Conservation (phyloP, 2,888 invertebrate genomes). For the Cotesia congregata region DNA sequence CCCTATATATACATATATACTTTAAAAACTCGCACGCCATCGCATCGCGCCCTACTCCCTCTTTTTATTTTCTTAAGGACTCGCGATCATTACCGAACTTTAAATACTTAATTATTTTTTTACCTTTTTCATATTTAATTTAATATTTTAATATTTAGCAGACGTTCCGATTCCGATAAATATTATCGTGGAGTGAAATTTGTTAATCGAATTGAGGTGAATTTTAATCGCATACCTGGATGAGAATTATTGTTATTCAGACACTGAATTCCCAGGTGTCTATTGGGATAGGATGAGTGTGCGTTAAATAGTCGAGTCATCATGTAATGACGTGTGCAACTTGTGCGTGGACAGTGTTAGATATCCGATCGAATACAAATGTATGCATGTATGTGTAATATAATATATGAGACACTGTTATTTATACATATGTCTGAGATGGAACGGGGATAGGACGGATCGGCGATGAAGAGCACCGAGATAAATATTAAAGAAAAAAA, state of each 20-base stretch:
- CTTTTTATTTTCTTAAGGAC: background rate
- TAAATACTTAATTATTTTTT: background rate
- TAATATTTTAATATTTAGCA: no score
- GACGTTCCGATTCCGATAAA: background rate
- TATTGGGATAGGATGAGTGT: slow-evolving; percentile 18
- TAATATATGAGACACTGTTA: no score
- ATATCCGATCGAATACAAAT: no score
- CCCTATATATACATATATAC: slow-evolving; percentile 3
- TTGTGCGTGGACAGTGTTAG: slow-evolving; percentile 50
- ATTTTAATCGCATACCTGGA: background rate
- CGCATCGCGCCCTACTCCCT: background rate
- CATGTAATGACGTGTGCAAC: slow-evolving; percentile 69
- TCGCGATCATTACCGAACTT: background rate
- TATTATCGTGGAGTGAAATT: no score
- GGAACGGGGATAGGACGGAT: background rate
- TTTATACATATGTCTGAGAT: no score
- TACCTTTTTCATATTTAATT: no score
- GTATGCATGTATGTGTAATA: no score
- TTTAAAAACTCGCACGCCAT: slow-evolving; percentile 11
- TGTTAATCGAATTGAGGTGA: no score
- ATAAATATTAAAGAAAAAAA: background rate
- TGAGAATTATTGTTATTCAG: background rate
- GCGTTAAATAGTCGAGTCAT: slow-evolving; percentile 61
- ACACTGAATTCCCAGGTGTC: background rate
- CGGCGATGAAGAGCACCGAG: background rate